These are phyloP conservation scores for Sterna hirundo DNA, from an alignment of 2,113 vertebrate species.

Conservation along the genomic window DNA sequence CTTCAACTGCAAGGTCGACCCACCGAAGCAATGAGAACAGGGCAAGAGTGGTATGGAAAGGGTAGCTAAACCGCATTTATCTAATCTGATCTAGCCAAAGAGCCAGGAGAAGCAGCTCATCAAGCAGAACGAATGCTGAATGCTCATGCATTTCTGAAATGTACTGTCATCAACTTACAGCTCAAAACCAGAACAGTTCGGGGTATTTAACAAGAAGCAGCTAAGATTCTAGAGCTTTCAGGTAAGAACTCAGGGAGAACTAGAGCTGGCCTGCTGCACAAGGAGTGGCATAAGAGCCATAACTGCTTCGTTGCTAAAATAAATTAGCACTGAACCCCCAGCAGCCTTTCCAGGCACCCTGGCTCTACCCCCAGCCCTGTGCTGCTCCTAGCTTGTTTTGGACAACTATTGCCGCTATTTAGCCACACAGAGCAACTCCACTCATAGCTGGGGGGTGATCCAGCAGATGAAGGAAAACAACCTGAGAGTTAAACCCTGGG, in stretches of 20 bases:
- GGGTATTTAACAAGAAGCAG: neutral
- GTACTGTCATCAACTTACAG: neutral
- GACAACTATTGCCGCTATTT: neutral
- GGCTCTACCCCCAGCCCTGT: neutral
- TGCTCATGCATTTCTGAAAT: neutral
- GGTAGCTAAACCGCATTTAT: slow-evolving; percentile 24
- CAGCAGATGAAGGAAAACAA: neutral
- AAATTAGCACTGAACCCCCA: neutral
- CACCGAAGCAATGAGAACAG: neutral
- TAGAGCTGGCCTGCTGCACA: neutral
- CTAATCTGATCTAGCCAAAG: slow-evolving; percentile 7
- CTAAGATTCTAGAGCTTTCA: neutral
- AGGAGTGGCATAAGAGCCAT: neutral
- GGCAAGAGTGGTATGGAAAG: neutral
- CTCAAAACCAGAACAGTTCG: neutral
- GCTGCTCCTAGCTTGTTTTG: neutral
- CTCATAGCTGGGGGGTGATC: neutral
- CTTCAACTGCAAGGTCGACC: neutral
- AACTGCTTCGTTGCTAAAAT: neutral
- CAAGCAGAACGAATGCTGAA: neutral
- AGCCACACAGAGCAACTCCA: neutral
- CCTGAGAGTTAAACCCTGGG: neutral
- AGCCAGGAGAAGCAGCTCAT: neutral
- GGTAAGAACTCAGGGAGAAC: neutral
- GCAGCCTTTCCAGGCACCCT: neutral